Evolutionary conservation across 2,888 invertebrate species (phyloP), one percentile per base, ranked within the genome.

Genomic region (Ptilodon capucinus): DNA sequence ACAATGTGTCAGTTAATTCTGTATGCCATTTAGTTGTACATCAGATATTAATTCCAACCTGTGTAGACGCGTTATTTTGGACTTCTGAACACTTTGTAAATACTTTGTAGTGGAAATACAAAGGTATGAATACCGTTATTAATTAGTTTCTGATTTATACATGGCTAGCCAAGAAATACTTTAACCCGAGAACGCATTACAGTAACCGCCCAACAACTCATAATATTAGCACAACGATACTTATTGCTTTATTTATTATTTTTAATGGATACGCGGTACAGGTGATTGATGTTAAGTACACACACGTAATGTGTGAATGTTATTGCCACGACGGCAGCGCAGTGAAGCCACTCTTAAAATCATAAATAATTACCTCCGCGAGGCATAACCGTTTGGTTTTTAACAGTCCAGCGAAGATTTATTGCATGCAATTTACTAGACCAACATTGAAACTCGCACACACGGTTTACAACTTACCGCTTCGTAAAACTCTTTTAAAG

Each of bases 241-340:
- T n/a, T n/a, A n/a, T 25, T 25, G 23, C 7, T 43, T 43, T 16
- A 50, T 54, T 60, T 63, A 70, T 67, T 68, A 51, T 60, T 62
- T 66, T 51, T 68, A 71, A 71, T 71, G 52, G 57, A 43, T 41
- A 46, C 51, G 46, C 59, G 48, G 49, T 46, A 42, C 42, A 40
- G 43, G 48, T 59, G 61, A 67, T 63, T 53, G 68, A 63, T 66
- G 63, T 55, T 58, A 67, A 71, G 44, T 53, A 60, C 51, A 60
- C 47, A 56, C 46, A 38, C 41, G 35, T 54, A 60, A 60, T 65
- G 60, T 68, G 68, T 64, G 51, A 59, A 68, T 51, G 49, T 53
- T 57, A 55, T 51, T 44, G 44, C 18, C 43, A 41, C 17, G 46
- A 42, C 9, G 28, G 21, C n/a, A 16, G 35, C 48, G 28, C 8